Base-by-base conservation (phyloP, 2,797 vertebrate species). In the Pseudochromis fuscus region DNA sequence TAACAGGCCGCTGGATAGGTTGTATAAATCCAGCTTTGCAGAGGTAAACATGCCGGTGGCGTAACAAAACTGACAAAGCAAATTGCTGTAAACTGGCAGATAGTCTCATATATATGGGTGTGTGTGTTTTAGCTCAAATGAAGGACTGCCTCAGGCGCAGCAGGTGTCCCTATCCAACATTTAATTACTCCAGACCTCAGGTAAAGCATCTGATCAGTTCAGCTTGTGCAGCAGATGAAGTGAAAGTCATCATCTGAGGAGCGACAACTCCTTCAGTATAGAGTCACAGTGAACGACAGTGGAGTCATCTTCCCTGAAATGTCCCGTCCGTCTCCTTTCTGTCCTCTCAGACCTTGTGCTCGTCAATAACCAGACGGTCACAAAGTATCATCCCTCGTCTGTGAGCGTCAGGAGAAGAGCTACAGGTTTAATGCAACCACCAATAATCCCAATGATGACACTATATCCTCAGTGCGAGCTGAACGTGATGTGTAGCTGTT, bases 1-100 rank as follows among this genome's bases (percentile, higher is more conserved):
- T 30, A 1, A 18, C 48, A 48, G 33, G 21, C 48, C 51, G 50
- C 23, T 15, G 6, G 15, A 37, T 25, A 24, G 59, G 30, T 69
- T 42, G 40, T 23, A 68, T 28, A 5, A 68, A 66, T 52, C 52
- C 48, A 0, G 65, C 37, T 38, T 56, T 46, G 19, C 21, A 6
- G 0, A 21, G 18, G 33, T 12, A 13, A 35, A 35, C 11, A 35
- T 11, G n/a, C 44, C 19, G n/a, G n/a, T n/a, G n/a, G n/a, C n/a
- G n/a, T n/a, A n/a, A n/a, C n/a, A n/a, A n/a, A 2, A 19, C n/a
- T 7, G n/a, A 6, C 42, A 45, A 45, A 45, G 19, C 42, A 45
- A 10, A 45, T 23, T 11, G n/a, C 42, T n/a, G n/a, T n/a, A n/a
- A n/a, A n/a, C n/a, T n/a, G n/a, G n/a, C n/a, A 45, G 42, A 45